These are phyloP conservation scores for Atta texana DNA, from an alignment of 1,140 invertebrate species.

Conservation along the genomic window DNA sequence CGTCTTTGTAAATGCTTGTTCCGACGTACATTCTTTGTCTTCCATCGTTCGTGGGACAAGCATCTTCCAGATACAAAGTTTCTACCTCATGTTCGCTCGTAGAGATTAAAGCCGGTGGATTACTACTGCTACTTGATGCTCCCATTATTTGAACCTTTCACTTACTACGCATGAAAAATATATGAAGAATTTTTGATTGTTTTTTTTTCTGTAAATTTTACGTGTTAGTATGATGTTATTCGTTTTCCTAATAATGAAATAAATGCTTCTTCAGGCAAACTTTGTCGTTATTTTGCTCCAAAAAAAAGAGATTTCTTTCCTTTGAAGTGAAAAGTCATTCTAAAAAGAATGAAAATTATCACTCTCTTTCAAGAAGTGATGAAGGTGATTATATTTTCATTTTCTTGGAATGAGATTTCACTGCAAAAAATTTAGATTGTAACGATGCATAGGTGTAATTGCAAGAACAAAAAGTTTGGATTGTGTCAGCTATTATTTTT, in stretches of 20 bases:
- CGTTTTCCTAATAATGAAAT: background rate
- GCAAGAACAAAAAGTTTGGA: conserved; percentile 58
- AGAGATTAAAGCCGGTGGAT: conserved; percentile 1
- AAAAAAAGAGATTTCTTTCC: no score
- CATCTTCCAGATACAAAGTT: conserved; percentile 43
- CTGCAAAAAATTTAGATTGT: no score
- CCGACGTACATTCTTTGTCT: conserved; percentile 65
- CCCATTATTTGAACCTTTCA: conserved; percentile 66
- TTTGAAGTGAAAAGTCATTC: no score
- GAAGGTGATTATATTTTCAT: no score
- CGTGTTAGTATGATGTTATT: background rate
- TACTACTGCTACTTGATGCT: conserved; percentile 62
- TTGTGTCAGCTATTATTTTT: conserved; percentile 65
- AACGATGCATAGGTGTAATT: conserved; percentile 7
- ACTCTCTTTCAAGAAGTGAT: no score
- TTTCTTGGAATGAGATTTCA: no score
- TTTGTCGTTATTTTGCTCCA: background rate
- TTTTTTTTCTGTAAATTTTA: conserved; percentile 11
- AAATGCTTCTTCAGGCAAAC: background rate
- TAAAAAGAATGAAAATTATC: no score
- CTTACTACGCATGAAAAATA: conserved; percentile 4
- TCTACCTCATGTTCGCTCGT: conserved; percentile 26
- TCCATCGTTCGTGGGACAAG: conserved; percentile 56
- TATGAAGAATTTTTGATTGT: background rate
- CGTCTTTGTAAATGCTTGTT: conserved; percentile 28